Evolutionary conservation across 2,113 vertebrate genomes (phyloP), one percentile per base, ranked within the genome.

Genomic region (Gobiocypris rarus): DNA sequence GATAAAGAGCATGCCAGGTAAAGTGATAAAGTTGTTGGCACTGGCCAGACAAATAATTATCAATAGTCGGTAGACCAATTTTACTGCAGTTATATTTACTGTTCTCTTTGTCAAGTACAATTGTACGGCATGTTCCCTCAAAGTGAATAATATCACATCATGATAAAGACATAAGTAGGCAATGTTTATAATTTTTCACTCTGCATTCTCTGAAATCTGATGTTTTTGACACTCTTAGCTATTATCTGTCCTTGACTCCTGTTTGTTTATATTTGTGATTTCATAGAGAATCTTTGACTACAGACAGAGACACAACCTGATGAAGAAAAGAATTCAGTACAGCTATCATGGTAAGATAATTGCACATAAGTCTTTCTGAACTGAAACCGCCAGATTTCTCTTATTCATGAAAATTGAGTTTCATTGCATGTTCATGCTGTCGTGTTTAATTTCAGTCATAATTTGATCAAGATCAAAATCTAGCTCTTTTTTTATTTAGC

Each of bases 241-340:
- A n/a, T 14, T 61, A 26, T 4, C 58, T 26, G 58, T 14, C 4
- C n/a, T 58, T 58, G 22, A 58, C 54, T 58, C 8, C 1, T 5
- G 10, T 26, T 5, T 26, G n/a, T 14, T 5, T 11, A 5, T 59
- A 13, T 14, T 26, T 14, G 24, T 26, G 24, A 61, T 61, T 26
- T 58, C 24, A 61, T 26, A 26, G 58, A 0, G 9, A 2, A 2
- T 13, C 0, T 24, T n/a, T 24, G n/a, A 13, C 4, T 24, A 5
- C 9, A 5, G n/a, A 26, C n/a, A 13, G 10, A 5, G 0, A 1
- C n/a, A 19, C 10, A 1, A 4, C 4, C 1, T 1, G 3, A n/a
- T 1, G 0, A 1, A 0, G 3, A 3, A n/a, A 58, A 10, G 22
- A 1, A n/a, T n/a, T n/a, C n/a, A n/a, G n/a, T 10, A 3, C 1